phyloP scores from a whole-genome alignment of 1,140 invertebrate species.

The Leguminivora glycinivorella region DNA sequence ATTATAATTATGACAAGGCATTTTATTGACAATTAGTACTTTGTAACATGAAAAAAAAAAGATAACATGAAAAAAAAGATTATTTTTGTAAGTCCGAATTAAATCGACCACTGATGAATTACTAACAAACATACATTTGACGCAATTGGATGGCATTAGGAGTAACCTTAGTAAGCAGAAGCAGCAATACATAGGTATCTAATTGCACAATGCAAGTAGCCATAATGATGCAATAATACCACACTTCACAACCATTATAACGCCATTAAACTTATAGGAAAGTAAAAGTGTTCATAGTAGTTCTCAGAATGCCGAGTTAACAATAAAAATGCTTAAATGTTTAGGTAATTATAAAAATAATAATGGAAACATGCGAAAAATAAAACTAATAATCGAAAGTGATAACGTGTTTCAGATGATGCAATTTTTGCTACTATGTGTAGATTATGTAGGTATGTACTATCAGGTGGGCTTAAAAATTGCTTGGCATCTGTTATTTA shows the following conservation, averaged over 20 bases:
- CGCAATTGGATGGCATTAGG: background rate
- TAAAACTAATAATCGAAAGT: too few relatives aligned
- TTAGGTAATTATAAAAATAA: too few relatives aligned
- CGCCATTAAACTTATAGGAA: conserved; percentile 1
- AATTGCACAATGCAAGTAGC: background rate
- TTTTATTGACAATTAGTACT: background rate
- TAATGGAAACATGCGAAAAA: too few relatives aligned
- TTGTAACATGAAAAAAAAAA: too few relatives aligned
- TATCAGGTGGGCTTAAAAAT: too few relatives aligned
- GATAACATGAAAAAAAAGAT: too few relatives aligned
- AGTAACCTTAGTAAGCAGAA: conserved; percentile 18
- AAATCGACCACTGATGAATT: background rate
- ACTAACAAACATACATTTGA: background rate
- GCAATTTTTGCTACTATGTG: background rate
- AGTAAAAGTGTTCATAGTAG: conserved; percentile 1
- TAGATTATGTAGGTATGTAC: too few relatives aligned
- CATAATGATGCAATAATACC: conserved; percentile 7
- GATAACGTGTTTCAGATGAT: background rate
- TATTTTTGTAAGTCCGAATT: too few relatives aligned
- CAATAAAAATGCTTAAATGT: background rate
- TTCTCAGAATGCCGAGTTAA: background rate
- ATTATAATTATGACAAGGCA: too few relatives aligned
- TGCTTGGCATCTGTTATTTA: background rate
- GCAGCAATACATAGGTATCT: background rate
- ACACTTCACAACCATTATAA: background rate